Evolutionary conservation across 1,140 invertebrate genomes (phyloP).

Genomic region (Sinonovacula constricta): DNA sequence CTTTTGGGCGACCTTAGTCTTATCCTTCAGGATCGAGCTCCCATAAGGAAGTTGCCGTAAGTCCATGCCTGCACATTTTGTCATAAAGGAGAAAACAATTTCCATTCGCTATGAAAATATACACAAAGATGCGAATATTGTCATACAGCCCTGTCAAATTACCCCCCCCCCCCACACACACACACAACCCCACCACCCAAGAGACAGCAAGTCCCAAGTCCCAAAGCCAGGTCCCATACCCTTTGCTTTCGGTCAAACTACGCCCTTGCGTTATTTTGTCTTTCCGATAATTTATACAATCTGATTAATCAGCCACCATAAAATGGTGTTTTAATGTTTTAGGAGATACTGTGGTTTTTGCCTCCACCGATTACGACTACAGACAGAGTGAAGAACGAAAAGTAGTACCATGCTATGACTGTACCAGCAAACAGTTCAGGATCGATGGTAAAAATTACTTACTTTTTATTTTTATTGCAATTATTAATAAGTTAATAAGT

Average conservation of each 20-base stretch:
- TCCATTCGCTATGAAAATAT: no score
- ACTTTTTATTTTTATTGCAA: no score
- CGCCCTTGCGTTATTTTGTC: neutral
- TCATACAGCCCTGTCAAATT: neutral
- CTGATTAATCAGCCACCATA: neutral
- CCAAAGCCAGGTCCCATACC: neutral
- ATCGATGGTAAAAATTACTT: slow-evolving; percentile 46
- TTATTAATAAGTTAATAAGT: no score
- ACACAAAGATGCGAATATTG: no score
- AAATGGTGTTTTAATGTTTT: neutral
- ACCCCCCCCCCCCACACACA: no score
- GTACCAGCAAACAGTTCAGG: slow-evolving; percentile 19
- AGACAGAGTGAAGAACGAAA: slow-evolving; percentile 21
- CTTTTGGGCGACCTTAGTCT: no score
- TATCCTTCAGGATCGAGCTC: no score
- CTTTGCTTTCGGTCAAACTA: neutral
- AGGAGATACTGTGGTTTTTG: slow-evolving; percentile 38
- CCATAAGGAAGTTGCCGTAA: no score
- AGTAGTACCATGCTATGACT: slow-evolving; percentile 23
- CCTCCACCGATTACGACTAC: slow-evolving; percentile 41
- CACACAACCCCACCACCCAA: no score
- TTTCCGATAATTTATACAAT: neutral
- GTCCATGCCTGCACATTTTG: no score
- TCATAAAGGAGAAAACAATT: no score
- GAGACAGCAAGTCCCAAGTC: neutral